Conservation (phyloP, 2,888 invertebrate species). For the Sesia bembeciformis region DNA sequence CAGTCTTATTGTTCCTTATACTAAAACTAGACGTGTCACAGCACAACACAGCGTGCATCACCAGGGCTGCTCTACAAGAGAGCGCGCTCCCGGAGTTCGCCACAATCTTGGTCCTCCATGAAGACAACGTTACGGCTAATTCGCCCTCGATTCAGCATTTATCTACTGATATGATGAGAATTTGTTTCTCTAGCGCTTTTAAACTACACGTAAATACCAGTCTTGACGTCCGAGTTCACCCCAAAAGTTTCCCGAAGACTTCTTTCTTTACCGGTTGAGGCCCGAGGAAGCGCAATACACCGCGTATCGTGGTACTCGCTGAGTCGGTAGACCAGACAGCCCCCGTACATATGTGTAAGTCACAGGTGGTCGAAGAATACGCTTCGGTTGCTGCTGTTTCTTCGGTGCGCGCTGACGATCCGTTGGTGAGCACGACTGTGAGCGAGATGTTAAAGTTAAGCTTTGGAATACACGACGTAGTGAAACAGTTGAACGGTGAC, state of each 20-base stretch:
- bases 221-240: constrained; percentile 47
- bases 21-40: constrained; percentile 38
- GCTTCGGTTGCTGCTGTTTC: constrained; percentile 79
- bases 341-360: constrained; percentile 87
- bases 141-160: constrained; percentile 28
- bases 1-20: constrained; percentile 50
- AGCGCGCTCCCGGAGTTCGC: constrained; percentile 17
- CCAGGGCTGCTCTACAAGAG: constrained; percentile 9
- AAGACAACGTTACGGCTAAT: constrained; percentile 34
- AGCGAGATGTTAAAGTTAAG: constrained; percentile 77
- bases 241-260: constrained; percentile 10
- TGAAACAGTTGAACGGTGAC: constrained; percentile 76
- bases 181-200: constrained; percentile 39
- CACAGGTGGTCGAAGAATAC: constrained; percentile 85
- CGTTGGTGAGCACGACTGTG: constrained; percentile 76
- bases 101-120: constrained; percentile 49
- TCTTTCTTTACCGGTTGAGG: constrained; percentile 47
- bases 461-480: constrained; percentile 83
- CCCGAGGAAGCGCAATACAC: constrained; percentile 45
- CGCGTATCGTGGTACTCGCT: constrained; percentile 80
- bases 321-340: constrained; percentile 86
- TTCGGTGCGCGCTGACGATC: constrained; percentile 59
- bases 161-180: constrained; percentile 63
- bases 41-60: constrained; percentile 26
- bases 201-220: constrained; percentile 52